Conservation (phyloP, 2,113 vertebrate species). For the Mungos mungo region DNA sequence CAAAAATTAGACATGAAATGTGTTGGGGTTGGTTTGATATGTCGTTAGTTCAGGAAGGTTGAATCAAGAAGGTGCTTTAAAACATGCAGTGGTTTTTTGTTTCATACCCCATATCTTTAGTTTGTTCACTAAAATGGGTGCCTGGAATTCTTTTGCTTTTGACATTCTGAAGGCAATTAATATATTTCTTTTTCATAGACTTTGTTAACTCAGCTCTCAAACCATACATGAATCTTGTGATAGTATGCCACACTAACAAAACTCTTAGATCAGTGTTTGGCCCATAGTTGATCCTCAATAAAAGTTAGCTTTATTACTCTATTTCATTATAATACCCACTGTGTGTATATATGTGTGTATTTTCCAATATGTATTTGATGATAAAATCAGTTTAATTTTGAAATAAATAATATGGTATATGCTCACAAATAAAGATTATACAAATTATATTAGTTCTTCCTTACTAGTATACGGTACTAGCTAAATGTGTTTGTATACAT, state of each 20-base stretch:
- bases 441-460: not conserved
- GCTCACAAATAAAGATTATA: not conserved
- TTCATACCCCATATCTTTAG: not conserved
- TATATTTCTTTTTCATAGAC: not conserved
- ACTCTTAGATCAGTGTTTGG: not conserved
- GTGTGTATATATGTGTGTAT: not conserved
- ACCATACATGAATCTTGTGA: not conserved
- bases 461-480: not conserved
- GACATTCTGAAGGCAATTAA: not conserved
- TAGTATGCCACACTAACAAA: not conserved
- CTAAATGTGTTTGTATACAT: not conserved
- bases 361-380: not conserved
- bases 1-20: not conserved
- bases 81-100: not conserved
- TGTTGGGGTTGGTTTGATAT: not conserved
- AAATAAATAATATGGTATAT: not conserved
- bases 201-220: not conserved
- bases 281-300: not conserved
- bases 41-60: not conserved
- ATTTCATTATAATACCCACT: not conserved
- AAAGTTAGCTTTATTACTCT: not conserved
- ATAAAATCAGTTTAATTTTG: not conserved
- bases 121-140: not conserved
- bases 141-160: not conserved
- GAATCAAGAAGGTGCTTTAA: not conserved